Base-by-base conservation (phyloP, 2,888 invertebrate species). In the Acanthosepion lycidas region DNA sequence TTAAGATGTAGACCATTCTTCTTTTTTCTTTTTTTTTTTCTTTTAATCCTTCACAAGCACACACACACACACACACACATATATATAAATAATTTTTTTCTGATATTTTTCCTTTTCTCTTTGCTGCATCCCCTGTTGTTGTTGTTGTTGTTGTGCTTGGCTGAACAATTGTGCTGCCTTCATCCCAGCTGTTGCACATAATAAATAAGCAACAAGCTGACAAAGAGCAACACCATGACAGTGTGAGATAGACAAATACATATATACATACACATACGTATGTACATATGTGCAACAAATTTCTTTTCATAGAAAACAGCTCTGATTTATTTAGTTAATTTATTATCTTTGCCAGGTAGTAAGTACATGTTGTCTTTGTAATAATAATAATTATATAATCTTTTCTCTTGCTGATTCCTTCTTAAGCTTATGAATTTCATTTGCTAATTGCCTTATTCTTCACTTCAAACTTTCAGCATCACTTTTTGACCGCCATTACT, bases 401-500 rank as follows among this genome's bases (percentile, higher is more conserved):
- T 18, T 6, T 78, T 78, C 78, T 78, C n/a, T 3, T 78, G 78
- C 78, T 33, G 33, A 33, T 78, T 78, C n/a, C 78, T 78, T 33
- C 9, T 33, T 9, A 78, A 78, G 78, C 78, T 1, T 78, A 15
- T 78, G 33, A 78, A 78, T 78, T 12, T 78, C 12, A 33, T 78
- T 78, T 78, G 78, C 78, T 78, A 78, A 94, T 94, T 42, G 42
- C 94, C 23, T 42, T 91, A 48, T 51, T 33, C 23, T 93, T 33
- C 78, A 33, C 91, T 94, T 94, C 92, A 49, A 95, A 92, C 51
- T 96, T 96, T 94, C 96, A 96, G 96, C 96, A 28, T 78, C 93
- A 20, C 95, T 96, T 78, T 94, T 96, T 94, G 96, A 97, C 92
- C 96, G 96, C 42, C 96, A 97, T 94, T 97, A 97, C 95, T 95